Base-by-base conservation (phyloP, 2,888 invertebrate genomes). In the Rhodophaea formosa region DNA sequence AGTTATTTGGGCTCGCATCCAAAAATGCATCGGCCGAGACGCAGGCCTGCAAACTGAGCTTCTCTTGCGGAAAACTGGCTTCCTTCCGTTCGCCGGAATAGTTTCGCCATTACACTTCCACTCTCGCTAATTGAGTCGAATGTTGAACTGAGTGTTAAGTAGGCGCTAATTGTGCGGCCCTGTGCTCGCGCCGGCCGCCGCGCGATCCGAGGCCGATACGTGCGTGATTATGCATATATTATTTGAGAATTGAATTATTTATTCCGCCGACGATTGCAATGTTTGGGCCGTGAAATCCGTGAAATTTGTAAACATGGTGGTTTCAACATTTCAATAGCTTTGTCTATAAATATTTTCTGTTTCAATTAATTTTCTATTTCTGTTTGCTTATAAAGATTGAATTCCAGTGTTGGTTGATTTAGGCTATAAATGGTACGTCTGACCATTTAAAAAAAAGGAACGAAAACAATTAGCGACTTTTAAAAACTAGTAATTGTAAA, bases 1-100 rank as follows among this genome's bases (percentile, higher is more conserved):
- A 87, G 90, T 90, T 80, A 80, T 82, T 82, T 88, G 89, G 90
- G 90, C 89, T 82, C 86, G 75, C 82, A 82, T 89, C 90, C 90
- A 91, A 91, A 91, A 91, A 90, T 90, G 90, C 90, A 91, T 82
- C 86, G 86, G 79, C 79, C 77, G 79, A 79, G 77, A 79, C 70
- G 60, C 66, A 59, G 62, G 75, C 73, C 74, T 77, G 74, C 73
- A 69, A 86, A 84, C 73, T 68, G 68, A 71, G 71, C 69, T 65
- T 64, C 68, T 74, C 73, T 69, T 64, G 69, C 73, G 75, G 77
- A 74, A 75, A 77, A 71, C 77, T 76, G 74, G 77, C 77, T 83
- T 81, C 79, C 77, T 77, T 70, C 68, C 73, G 63, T 49, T 43
- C 45, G 56, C 17, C 29, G 63, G 75, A 75, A 71, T 75, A 76